A percentile compares a stretch with the other conserved stretches of the same genome.
These are phyloP conservation scores for Emmelina monodactyla DNA, from an alignment of 2,888 invertebrate species.

Conservation along the genomic window DNA sequence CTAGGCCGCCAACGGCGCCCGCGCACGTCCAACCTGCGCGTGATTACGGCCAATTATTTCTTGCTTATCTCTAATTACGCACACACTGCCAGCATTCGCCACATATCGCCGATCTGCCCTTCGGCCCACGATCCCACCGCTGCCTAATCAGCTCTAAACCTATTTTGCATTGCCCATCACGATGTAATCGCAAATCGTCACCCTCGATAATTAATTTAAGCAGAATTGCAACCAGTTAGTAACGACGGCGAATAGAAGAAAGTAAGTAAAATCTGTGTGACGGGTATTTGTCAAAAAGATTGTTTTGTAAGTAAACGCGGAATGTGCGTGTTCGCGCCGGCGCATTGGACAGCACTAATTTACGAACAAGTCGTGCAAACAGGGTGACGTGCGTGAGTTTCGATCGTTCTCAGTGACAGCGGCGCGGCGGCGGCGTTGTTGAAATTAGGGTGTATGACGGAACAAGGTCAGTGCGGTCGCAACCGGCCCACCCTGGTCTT, in stretches of 20 bases:
- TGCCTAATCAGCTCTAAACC: slow-evolving; percentile 55
- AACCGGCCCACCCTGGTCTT: slow-evolving; percentile 29
- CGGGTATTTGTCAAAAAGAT: slow-evolving; percentile 18
- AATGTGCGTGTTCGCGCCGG: slow-evolving; percentile 35
- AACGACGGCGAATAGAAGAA: background rate
- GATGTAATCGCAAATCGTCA: background rate
- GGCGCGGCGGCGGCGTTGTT: slow-evolving; percentile 25
- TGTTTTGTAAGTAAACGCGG: slow-evolving; percentile 22
- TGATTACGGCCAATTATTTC: slow-evolving; percentile 65
- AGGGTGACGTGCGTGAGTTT: slow-evolving; percentile 54
- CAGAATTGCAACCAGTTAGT: background rate
- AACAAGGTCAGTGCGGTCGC: slow-evolving; percentile 50
- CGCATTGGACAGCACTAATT: slow-evolving; percentile 49
- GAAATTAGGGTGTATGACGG: slow-evolving; percentile 63
- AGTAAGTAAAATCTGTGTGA: background rate
- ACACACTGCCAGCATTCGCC: slow-evolving; percentile 57
- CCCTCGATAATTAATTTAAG: background rate
- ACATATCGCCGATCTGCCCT: slow-evolving; percentile 61
- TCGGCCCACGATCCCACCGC: slow-evolving; percentile 58
- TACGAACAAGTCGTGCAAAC: slow-evolving; percentile 59
- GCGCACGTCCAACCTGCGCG: slow-evolving; percentile 48
- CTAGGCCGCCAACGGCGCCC: no score
- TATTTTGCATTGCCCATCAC: slow-evolving; percentile 28
- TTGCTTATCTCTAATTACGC: slow-evolving; percentile 66
- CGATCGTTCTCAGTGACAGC: slow-evolving; percentile 28